A percentile compares a stretch with the other conserved stretches of the same genome.
Conservation (phyloP, 2,888 invertebrate species). For the Ecdyonurus torrentis region DNA sequence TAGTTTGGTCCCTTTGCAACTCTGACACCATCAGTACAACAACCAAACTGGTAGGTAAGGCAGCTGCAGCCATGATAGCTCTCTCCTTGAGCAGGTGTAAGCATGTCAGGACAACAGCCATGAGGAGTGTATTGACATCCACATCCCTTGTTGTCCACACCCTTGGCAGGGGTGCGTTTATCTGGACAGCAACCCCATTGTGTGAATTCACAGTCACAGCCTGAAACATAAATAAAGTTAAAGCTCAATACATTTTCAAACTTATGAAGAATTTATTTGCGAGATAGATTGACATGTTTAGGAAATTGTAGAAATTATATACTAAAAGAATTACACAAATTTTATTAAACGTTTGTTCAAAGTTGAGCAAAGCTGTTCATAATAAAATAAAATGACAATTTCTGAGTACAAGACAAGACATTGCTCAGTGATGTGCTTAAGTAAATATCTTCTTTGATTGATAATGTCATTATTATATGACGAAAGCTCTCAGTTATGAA, state of each 20-base stretch:
- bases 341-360: no score
- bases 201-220: slow-evolving; percentile 62
- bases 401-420: no score
- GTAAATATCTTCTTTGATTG: no score
- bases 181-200: slow-evolving; percentile 78
- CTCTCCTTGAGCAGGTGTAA: slow-evolving; percentile 55
- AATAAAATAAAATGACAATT: no score
- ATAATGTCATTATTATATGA: no score
- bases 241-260: no score
- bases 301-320: slow-evolving; percentile 5
- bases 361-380: no score
- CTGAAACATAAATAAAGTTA: no score
- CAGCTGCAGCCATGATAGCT: slow-evolving; percentile 70
- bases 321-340: slow-evolving; percentile 3
- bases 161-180: slow-evolving; percentile 58
- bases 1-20: slow-evolving; percentile 53
- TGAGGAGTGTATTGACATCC: slow-evolving; percentile 53
- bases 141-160: slow-evolving; percentile 63
- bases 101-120: slow-evolving; percentile 76
- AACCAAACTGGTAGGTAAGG: slow-evolving; percentile 74
- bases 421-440: no score
- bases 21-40: slow-evolving; percentile 70
- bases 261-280: background rate
- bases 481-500: no score
- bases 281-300: slow-evolving; percentile 6